These are phyloP conservation scores for Perccottus glenii DNA, from an alignment of 2,113 vertebrate genomes.

Conservation along the genomic window DNA sequence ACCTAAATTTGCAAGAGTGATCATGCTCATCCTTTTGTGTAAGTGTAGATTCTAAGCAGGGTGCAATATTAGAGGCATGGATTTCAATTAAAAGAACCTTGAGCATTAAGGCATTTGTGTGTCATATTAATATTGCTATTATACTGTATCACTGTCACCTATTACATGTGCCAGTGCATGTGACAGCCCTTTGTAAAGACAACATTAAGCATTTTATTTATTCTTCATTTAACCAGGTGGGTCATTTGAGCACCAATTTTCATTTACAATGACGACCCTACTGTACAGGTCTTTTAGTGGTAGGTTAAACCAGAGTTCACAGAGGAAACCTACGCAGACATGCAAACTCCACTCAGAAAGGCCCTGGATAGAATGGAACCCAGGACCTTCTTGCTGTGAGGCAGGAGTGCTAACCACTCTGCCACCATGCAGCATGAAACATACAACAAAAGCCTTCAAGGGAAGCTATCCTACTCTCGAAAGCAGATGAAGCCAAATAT, in stretches of 20 bases:
- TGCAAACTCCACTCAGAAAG: too few species aligned
- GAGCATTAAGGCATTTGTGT: constrained; percentile 18
- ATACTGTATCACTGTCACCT: constrained; percentile 1
- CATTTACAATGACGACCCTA: constrained; percentile 54
- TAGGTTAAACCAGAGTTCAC: background rate
- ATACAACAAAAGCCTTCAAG: constrained; percentile 53
- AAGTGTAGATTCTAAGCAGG: constrained; percentile 12
- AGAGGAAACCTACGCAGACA: too few species aligned
- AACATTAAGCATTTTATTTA: too few species aligned
- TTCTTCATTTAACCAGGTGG: too few species aligned
- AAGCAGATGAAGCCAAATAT: constrained; percentile 22
- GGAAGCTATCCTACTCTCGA: constrained; percentile 31
- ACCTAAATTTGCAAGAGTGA: constrained; percentile 52
- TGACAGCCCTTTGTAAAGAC: background rate
- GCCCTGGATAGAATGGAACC: too few species aligned
- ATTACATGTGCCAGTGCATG: constrained; percentile 18
- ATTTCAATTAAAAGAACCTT: constrained; percentile 36
- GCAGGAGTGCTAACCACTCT: too few species aligned
- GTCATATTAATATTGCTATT: constrained; percentile 8
- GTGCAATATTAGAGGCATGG: constrained; percentile 21
- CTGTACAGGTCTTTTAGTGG: too few species aligned
- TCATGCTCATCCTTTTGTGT: constrained; percentile 18
- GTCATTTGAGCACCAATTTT: constrained; percentile 17
- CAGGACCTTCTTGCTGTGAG: too few species aligned
- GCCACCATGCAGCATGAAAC: constrained; percentile 45